Conservation (phyloP, 1,140 invertebrate genomes). For the Brachionus paranguensis region DNA sequence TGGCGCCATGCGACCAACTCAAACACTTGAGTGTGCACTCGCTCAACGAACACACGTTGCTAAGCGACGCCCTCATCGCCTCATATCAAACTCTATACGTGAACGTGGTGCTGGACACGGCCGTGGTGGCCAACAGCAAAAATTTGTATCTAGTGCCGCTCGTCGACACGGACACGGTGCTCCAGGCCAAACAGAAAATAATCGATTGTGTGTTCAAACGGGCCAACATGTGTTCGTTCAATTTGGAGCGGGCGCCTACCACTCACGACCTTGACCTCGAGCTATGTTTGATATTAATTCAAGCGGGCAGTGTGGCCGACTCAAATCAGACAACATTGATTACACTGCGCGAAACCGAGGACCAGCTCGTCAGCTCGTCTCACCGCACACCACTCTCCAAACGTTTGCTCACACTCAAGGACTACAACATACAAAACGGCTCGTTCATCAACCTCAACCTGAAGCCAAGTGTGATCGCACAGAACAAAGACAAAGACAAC, state of each 20-base stretch:
- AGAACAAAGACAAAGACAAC: not conserved
- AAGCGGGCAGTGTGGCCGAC: not conserved
- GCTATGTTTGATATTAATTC: not conserved
- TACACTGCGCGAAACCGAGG: not conserved
- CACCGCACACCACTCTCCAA: not conserved
- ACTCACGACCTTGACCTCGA: not conserved
- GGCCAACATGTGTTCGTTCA: not conserved
- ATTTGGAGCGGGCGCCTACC: not conserved
- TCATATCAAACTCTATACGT: constrained; percentile 3
- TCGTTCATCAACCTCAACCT: constrained; percentile 27
- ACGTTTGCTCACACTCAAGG: not conserved
- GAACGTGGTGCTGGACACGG: not conserved
- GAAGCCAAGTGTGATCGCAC: not conserved
- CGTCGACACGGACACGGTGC: not conserved
- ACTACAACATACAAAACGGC: constrained; percentile 38
- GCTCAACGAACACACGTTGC: not conserved
- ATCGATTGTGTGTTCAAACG: not conserved
- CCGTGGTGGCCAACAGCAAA: not conserved
- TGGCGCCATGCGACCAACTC: constrained; percentile 7
- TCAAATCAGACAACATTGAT: constrained; percentile 4
- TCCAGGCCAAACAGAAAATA: constrained; percentile 13
- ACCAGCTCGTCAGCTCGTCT: not conserved
- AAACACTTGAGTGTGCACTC: not conserved
- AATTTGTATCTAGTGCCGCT: not conserved
- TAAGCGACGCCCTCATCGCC: not conserved